Base-by-base conservation (phyloP, 2,888 invertebrate genomes). In the Dynastes maya region DNA sequence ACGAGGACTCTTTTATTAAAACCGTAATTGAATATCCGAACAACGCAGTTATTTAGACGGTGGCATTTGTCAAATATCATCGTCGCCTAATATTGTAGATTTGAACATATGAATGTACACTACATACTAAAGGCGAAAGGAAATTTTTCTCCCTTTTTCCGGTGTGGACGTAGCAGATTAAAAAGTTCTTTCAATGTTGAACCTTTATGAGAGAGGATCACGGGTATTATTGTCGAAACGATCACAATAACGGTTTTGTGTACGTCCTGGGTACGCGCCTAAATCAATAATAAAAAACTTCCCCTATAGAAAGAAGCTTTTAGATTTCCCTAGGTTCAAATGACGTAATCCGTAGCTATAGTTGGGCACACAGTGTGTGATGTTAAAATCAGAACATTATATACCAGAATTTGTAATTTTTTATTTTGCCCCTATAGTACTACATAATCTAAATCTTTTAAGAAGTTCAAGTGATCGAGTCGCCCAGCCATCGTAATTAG, bases 1-100 rank as follows among this genome's bases (percentile, higher is more conserved):
- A 61, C 6, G 72, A 74, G 72, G 72, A 61, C 72, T 45, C 72
- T 74, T 68, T 68, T 74, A 74, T 74, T 74, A 74, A 74, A 61
- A 11, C 45, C 45, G 72, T 74, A 74, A 74, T 74, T 74, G 61
- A 74, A 74, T 61, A 74, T 27, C 61, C 61, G 61, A 63, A 74
- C 58, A 61, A 45, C 45, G 45, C 32, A 74, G 22, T 61, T 61
- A 74, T 74, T 74, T 61, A 61, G 63, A 40, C 13, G n/a, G 61
- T 29, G 29, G 63, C 45, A 74, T 74, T 74, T 74, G 29, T 61
- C 61, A 74, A 72, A 74, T 61, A 74, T 74, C 45, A 61, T 61
- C 61, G 45, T 74, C 45, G 72, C 27, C 72, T 74, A 74, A 74
- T 71, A 70, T 70, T 53, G 45, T 8, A 67, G 3, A 70, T 70